phyloP scores from a whole-genome alignment of 2,888 invertebrate species.

The Pseudococcus viburni region DNA sequence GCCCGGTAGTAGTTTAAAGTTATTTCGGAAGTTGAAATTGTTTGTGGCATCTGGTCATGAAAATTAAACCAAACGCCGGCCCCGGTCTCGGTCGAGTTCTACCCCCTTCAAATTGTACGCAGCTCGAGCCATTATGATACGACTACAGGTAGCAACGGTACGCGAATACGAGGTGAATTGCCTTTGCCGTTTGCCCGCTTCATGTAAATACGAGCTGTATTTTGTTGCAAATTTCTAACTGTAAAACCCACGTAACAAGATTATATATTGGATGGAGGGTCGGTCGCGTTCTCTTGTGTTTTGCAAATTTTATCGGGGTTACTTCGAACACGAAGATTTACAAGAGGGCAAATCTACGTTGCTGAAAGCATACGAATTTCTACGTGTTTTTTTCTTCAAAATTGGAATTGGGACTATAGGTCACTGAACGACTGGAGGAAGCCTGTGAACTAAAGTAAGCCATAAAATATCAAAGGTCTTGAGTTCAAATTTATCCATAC shows the following conservation, averaged over 20 bases:
- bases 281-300: background rate
- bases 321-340: no score
- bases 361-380: no score
- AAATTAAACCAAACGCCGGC: constrained; percentile 6
- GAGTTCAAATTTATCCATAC: no score
- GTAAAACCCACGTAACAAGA: background rate
- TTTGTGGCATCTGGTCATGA: constrained; percentile 37
- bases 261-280: background rate
- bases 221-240: background rate
- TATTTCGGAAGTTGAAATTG: constrained; percentile 41
- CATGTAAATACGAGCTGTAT: background rate
- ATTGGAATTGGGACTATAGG: no score
- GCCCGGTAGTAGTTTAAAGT: constrained; percentile 23
- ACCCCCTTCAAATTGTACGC: background rate
- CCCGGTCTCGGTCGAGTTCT: background rate
- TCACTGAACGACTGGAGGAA: no score
- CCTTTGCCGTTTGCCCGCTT: background rate
- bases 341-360: no score
- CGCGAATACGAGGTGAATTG: background rate
- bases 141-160: background rate
- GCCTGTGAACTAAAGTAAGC: no score
- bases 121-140: background rate
- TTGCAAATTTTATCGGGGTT: background rate
- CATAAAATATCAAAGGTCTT: no score
- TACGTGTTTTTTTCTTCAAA: no score